These are phyloP conservation scores for Samia ricini DNA, from an alignment of 1,140 invertebrate species.

Conservation along the genomic window DNA sequence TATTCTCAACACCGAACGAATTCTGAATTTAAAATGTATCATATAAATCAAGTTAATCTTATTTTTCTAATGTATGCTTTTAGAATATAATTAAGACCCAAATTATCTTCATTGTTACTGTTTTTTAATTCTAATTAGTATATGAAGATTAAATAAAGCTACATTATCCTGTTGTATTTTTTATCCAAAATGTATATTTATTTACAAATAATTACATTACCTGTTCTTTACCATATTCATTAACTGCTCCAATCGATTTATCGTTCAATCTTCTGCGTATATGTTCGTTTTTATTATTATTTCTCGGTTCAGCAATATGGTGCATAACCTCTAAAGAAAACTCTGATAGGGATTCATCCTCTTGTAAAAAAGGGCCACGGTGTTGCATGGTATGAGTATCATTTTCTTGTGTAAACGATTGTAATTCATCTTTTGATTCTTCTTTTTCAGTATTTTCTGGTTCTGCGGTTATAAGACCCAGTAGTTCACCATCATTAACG, in stretches of 20 bases:
- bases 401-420: neutral
- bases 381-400: neutral
- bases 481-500: slow-evolving; percentile 8
- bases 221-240: slow-evolving; percentile 10
- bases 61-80: too few species aligned
- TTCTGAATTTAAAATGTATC: too few species aligned
- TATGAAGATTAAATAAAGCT: too few species aligned
- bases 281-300: slow-evolving; percentile 4
- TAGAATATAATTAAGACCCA: too few species aligned
- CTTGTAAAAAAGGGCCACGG: slow-evolving; percentile 4
- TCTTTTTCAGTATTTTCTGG: neutral
- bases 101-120: too few species aligned
- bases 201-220: neutral
- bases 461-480: neutral
- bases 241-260: slow-evolving; percentile 16
- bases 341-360: slow-evolving; percentile 48
- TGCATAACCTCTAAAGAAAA: slow-evolving; percentile 43
- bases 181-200: too few species aligned
- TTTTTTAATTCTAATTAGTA: too few species aligned
- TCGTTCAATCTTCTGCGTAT: slow-evolving; percentile 20
- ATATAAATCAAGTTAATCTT: too few species aligned
- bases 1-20: too few species aligned
- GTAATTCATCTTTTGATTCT: neutral
- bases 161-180: too few species aligned
- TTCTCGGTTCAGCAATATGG: slow-evolving; percentile 1